Evolutionary conservation across 2,888 invertebrate genomes (phyloP).

Genomic region (Miltochrista miniata): DNA sequence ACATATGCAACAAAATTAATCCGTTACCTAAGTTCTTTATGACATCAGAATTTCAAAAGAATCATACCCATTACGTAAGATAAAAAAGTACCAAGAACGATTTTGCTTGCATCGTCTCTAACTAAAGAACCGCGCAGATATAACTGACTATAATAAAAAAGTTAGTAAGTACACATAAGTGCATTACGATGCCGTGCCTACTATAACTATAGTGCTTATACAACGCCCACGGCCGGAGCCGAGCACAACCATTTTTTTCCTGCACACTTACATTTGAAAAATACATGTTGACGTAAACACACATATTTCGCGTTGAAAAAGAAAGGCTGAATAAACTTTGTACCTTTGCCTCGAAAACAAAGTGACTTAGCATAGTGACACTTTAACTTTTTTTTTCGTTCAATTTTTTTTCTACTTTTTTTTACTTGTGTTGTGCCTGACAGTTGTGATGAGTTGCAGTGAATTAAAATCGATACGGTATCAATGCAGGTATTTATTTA

Average conservation of each 20-base stretch:
- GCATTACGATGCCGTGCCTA: constrained; percentile 74
- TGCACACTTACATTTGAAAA: constrained; percentile 77
- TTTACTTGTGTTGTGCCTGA: constrained; percentile 44
- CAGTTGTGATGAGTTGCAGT: constrained; percentile 53
- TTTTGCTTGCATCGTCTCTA: constrained; percentile 54
- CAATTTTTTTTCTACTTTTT: constrained; percentile 27
- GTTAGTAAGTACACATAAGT: constrained; percentile 81
- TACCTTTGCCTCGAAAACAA: constrained; percentile 14
- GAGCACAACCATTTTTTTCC: constrained; percentile 78
- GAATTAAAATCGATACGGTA: constrained; percentile 46
- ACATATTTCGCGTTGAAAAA: constrained; percentile 67
- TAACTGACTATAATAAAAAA: constrained; percentile 81
- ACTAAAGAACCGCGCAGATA: constrained; percentile 75
- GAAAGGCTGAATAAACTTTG: constrained; percentile 20
- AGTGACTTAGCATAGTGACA: constrained; percentile 29
- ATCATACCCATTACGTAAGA: constrained; percentile 44
- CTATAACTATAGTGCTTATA: constrained; percentile 73
- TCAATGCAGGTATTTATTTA: constrained; percentile 69
- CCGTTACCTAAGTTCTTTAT: neutral
- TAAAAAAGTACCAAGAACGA: constrained; percentile 63
- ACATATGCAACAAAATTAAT: too few relatives aligned
- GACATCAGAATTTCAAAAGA: constrained; percentile 9
- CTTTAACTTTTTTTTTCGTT: constrained; percentile 17
- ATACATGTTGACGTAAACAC: constrained; percentile 81
- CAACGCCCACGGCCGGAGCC: constrained; percentile 72